Evolutionary conservation across 2,797 vertebrate genomes (phyloP), one percentile per base, ranked within the genome.

Genomic region (Astyanax mexicanus): DNA sequence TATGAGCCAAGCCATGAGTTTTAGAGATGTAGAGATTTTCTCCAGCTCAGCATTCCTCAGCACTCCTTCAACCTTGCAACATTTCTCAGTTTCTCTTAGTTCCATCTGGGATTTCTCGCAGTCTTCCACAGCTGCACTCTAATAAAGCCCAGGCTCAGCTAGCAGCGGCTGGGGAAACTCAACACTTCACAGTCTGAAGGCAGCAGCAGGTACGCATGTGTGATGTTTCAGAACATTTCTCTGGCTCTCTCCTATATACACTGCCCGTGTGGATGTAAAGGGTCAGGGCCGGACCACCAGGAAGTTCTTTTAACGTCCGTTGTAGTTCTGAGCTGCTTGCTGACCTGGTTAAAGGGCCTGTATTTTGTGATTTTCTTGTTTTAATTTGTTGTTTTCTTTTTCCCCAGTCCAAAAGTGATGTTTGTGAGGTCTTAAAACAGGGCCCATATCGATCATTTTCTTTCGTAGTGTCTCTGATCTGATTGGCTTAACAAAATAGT

Each of bases 311-410:
- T 29, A 32, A 29, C 29, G 32, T 29, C 42, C 11, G 3, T 8
- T 37, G 15, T 27, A 60, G 29, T 4, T 37, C 10, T 10, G 35
- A 27, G 49, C 3, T n/a, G 12, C 23, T 75, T 54, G 37, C 51
- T 81, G 77, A 73, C 76, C 79, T 77, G 21, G 32, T 60, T 62
- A 58, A 17, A 32, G 60, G 25, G 4, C n/a, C 47, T 49, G 8
- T 8, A 19, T 49, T 21, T 1, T 7, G 19, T 17, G 17, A 23
- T 23, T 52, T 25, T 52, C 3, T 51, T 51, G 40, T 1, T 2
- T 47, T 47, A n/a, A n/a, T n/a, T n/a, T n/a, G 15, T n/a, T 47
- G 45, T 45, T 45, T 47, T 47, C 1, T 19, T 19, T 42, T 42
- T 3, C 40, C 40, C 1, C 19, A 2, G n/a, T 23, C 2, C 45